A percentile compares a stretch with the other conserved stretches of the same genome.
These are phyloP conservation scores for Amphipyra berbera DNA, from an alignment of 2,888 invertebrate genomes.

Conservation along the genomic window DNA sequence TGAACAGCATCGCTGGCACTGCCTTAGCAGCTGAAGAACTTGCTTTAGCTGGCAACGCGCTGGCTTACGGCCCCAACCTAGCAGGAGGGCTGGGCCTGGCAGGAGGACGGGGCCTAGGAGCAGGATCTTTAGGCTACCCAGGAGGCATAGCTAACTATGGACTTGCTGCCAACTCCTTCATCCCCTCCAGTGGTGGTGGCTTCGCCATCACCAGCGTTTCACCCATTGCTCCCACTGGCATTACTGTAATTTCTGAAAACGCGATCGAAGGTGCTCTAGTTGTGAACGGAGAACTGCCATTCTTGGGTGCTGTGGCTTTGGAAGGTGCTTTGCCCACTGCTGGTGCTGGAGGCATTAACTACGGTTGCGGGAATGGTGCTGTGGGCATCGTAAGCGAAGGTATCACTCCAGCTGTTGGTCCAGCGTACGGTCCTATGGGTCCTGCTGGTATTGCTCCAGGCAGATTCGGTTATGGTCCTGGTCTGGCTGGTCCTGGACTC, in stretches of 20 bases:
- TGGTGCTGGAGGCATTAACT: constrained; percentile 68
- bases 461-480: constrained; percentile 21
- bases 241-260: constrained; percentile 63
- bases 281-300: constrained; percentile 60
- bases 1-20: constrained; percentile 20
- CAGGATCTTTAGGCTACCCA: constrained; percentile 6
- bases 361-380: constrained; percentile 69
- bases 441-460: constrained; percentile 10
- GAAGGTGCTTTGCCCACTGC: constrained; percentile 61
- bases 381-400: constrained; percentile 65
- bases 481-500: constrained; percentile 5
- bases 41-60: constrained; percentile 15
- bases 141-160: constrained; percentile 15
- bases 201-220: constrained; percentile 62
- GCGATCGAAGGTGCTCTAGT: constrained; percentile 59
- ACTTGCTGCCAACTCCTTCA: constrained; percentile 12
- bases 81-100: constrained; percentile 22
- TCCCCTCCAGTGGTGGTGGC: constrained; percentile 56
- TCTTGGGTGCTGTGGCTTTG: constrained; percentile 60
- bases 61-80: constrained; percentile 9
- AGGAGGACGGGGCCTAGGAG: constrained; percentile 12
- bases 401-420: constrained; percentile 30
- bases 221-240: constrained; percentile 67
- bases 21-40: constrained; percentile 48
- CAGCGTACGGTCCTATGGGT: constrained; percentile 10